These are phyloP conservation scores for Pteropus alecto DNA, from an alignment of 2,113 vertebrate species.

Conservation along the genomic window DNA sequence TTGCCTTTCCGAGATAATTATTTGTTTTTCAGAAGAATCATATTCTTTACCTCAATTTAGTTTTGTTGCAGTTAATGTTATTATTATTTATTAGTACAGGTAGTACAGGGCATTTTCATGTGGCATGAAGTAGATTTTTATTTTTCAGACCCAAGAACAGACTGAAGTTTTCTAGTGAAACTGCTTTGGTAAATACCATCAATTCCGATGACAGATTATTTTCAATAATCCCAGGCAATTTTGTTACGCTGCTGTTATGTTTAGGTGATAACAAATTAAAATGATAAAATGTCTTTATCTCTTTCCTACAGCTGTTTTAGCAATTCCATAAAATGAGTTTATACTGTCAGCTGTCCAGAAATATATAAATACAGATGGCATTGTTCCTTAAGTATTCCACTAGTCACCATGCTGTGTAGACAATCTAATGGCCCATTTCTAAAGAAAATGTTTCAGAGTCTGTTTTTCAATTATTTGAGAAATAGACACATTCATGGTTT, in stretches of 20 bases:
- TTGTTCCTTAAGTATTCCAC: constrained; percentile 61
- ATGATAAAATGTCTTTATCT: constrained; percentile 73
- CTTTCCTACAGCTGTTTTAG: constrained; percentile 67
- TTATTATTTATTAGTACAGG: constrained; percentile 34
- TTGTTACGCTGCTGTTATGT: constrained; percentile 30
- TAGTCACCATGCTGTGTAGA: not conserved
- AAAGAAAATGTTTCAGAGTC: constrained; percentile 59
- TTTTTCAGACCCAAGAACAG: constrained; percentile 52
- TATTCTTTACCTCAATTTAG: constrained; percentile 23
- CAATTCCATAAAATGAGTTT: constrained; percentile 64
- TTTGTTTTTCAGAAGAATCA: constrained; percentile 1
- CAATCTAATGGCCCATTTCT: constrained; percentile 61
- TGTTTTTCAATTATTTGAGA: constrained; percentile 73
- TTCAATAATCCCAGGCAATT: constrained; percentile 65
- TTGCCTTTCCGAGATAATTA: not conserved
- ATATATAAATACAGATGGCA: constrained; percentile 62
- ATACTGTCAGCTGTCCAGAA: constrained; percentile 29
- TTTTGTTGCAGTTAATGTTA: not conserved
- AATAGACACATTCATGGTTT: constrained; percentile 51
- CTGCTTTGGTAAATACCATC: constrained; percentile 22
- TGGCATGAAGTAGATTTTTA: constrained; percentile 32
- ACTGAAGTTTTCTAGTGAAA: constrained; percentile 46
- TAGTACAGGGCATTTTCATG: constrained; percentile 47
- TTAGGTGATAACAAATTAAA: constrained; percentile 70
- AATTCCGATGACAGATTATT: constrained; percentile 67